Evolutionary conservation across 2,888 invertebrate genomes (phyloP).

Genomic region (Meloe dianella): DNA sequence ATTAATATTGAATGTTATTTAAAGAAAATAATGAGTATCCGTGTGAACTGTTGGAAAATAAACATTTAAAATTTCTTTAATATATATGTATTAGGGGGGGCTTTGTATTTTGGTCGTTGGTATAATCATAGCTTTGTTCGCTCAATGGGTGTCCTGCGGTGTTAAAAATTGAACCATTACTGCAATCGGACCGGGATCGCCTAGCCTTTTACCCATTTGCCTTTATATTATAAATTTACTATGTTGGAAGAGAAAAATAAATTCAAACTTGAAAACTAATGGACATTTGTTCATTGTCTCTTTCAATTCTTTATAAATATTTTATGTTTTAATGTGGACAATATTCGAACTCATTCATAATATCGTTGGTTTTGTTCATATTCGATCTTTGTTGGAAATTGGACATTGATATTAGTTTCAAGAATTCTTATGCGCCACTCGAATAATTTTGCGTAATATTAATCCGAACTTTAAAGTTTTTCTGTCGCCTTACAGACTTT

Average conservation of each 20-base stretch:
- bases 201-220: slow-evolving; percentile 18
- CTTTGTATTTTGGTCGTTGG: slow-evolving; percentile 54
- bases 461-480: too few relatives aligned
- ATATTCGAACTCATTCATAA: neutral
- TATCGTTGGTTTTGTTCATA: neutral
- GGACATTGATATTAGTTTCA: too few relatives aligned
- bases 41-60: slow-evolving; percentile 56
- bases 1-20: slow-evolving; percentile 38
- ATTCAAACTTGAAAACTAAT: neutral
- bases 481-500: too few relatives aligned
- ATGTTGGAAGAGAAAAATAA: neutral
- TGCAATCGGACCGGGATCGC: slow-evolving; percentile 54
- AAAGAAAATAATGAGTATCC: slow-evolving; percentile 43
- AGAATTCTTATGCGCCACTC: too few relatives aligned
- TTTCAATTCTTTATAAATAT: neutral
- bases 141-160: slow-evolving; percentile 59
- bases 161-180: slow-evolving; percentile 62
- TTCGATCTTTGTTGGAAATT: too few relatives aligned
- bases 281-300: neutral
- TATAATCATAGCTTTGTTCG: slow-evolving; percentile 58
- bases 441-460: too few relatives aligned
- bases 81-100: slow-evolving; percentile 59
- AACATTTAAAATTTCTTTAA: slow-evolving; percentile 57
- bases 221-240: neutral
- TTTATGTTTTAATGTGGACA: neutral